Conservation (phyloP, 2,797 vertebrate genomes). For the Sebastes itinus region DNA sequence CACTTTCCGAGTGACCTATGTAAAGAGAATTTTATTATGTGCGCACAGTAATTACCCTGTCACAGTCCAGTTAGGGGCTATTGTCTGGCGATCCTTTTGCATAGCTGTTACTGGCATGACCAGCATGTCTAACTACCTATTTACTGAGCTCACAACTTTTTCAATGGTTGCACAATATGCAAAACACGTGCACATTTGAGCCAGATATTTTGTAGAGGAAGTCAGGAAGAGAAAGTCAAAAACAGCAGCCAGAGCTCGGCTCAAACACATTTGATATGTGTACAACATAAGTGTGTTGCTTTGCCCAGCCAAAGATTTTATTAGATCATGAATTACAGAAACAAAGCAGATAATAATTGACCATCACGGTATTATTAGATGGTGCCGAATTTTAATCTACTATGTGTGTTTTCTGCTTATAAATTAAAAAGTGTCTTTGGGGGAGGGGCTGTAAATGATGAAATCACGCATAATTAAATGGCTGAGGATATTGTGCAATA, state of each 20-base stretch:
- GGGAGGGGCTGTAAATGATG: conserved; percentile 3
- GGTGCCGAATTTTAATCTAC: background rate
- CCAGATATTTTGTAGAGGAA: conserved; percentile 84
- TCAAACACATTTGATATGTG: background rate
- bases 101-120: conserved; percentile 88
- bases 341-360: background rate
- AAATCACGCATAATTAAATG: conserved; percentile 54
- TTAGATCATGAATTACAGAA: conserved; percentile 2
- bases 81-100: conserved; percentile 93
- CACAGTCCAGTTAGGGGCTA: conserved; percentile 96
- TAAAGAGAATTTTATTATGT: conserved; percentile 97
- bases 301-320: background rate
- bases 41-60: conserved; percentile 98
- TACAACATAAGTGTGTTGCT: background rate
- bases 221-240: conserved; percentile 18
- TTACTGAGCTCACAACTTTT: conserved; percentile 89
- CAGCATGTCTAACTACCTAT: conserved; percentile 89
- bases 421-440: background rate
- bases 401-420: conserved; percentile 18
- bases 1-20: conserved; percentile 98
- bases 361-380: background rate
- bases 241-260: background rate
- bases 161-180: conserved; percentile 87
- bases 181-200: conserved; percentile 83
- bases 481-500: conserved; percentile 37